Evolutionary conservation across 1,140 invertebrate genomes (phyloP), one percentile per base, ranked within the genome.

Genomic region (Leptinotarsa undecemlineata): DNA sequence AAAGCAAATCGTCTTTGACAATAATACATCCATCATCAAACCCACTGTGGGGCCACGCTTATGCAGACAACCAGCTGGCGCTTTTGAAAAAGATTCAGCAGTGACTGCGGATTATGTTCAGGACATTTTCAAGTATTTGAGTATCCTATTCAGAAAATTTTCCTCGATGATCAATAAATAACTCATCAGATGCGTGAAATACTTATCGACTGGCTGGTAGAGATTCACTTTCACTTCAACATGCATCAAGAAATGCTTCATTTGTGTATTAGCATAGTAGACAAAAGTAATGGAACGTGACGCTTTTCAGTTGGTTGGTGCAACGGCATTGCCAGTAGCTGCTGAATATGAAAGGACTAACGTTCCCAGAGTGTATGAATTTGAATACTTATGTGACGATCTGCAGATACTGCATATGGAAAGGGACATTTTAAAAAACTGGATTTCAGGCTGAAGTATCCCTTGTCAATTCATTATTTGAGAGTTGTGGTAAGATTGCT

Each of bases 301-400:
- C 85, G 90, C 76, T 87, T 86, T 99, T 48, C 97, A 99, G 85
- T 86, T 99, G 62, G 94, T 98, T 60, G 98, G 97, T 0, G 92
- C 96, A 1, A 92, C 96, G 3, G 92, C 95, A 1, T 91, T 99
- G 90, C 93, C 96, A 78, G 91, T 99, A 74, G 96, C 97, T 14
- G 92, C 92, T 78, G 99, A 99, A 85, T 98, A 97, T 82, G 97
- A 99, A 87, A 97, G 99, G 87, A 94, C 97, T 82, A 96, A 94
- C 81, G 89, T 93, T 5, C 96, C 97, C 4, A 93, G 95, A 71
- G 89, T 98, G 33, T 86, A 86, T 2, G 97, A 99, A 85, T 98
- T 97, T 87, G 92, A 96, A 8, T 97, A 93, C 81, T 95, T 98
- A 60, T 95, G 96, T 20, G 96, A 97, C 85, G 92, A 96, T 84